Conservation (phyloP, 2,113 vertebrate species). For the Lonchura striata region DNA sequence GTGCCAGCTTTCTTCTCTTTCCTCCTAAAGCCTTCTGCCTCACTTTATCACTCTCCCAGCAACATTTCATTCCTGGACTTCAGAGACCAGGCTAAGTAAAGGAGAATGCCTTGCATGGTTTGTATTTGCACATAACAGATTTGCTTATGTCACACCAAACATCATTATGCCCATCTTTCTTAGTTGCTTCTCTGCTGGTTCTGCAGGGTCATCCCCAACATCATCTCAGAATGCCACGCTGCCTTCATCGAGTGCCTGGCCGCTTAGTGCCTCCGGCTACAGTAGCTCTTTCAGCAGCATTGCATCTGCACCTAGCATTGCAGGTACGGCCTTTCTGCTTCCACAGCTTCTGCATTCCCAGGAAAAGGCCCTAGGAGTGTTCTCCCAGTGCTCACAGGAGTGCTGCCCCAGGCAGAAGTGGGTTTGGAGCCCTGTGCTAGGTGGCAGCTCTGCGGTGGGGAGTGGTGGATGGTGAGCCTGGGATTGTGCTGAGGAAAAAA, state of each 20-base stretch:
- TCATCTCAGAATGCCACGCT: slow-evolving; percentile 88
- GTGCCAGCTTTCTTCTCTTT: slow-evolving; percentile 23
- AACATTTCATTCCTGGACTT: slow-evolving; percentile 54
- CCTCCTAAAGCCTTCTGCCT: not conserved
- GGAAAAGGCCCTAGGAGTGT: slow-evolving; percentile 11
- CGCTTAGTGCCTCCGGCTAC: slow-evolving; percentile 83
- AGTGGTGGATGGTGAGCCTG: not conserved
- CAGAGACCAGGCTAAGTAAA: not conserved
- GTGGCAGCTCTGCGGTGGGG: not conserved
- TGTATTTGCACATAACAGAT: not conserved
- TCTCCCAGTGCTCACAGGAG: not conserved
- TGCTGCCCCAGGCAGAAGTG: not conserved
- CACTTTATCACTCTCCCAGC: slow-evolving; percentile 2
- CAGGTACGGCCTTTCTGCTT: slow-evolving; percentile 77
- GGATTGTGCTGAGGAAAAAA: not conserved
- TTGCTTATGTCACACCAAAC: slow-evolving; percentile 38
- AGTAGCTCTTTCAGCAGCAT: slow-evolving; percentile 83
- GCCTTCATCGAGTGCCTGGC: slow-evolving; percentile 88
- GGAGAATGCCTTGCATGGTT: not conserved
- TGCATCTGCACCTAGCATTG: slow-evolving; percentile 77
- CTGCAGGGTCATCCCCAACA: slow-evolving; percentile 86
- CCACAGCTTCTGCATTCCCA: slow-evolving; percentile 17
- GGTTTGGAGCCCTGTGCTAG: not conserved
- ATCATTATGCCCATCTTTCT: slow-evolving; percentile 62
- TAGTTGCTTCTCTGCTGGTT: slow-evolving; percentile 70